Base-by-base conservation (phyloP, 2,888 invertebrate genomes). In the Eustalomyia histrio region DNA sequence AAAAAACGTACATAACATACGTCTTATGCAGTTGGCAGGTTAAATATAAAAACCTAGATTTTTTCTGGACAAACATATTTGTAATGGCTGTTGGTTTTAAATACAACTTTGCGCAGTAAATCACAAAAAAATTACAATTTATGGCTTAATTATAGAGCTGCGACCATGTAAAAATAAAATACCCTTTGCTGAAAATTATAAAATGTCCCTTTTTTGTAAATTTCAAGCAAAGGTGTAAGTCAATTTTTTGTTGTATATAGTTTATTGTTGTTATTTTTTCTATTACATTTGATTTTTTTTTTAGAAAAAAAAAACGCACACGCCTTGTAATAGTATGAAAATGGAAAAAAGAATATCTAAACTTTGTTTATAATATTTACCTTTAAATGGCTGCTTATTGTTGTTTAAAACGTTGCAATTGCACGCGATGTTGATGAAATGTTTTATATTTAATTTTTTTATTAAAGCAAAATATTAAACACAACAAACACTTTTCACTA, bases 31-130 rank as follows among this genome's bases (percentile, higher is more conserved):
- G n/a, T n/a, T n/a, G n/a, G n/a, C n/a, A n/a, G n/a, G n/a, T 24
- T 24, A 24, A 24, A 24, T 24, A 24, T 24, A 8, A 35, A 35
- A 35, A 43, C 1, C 43, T 43, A 43, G 14, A 43, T 7, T 43
- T 43, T 43, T 43, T 43, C 43, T 18, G 39, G 21, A 39, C n/a
- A 24, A 2, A n/a, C n/a, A n/a, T 21, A 52, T 65, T 65, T 74
- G 50, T 74, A 65, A 65, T 65, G 58, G 58, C 65, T 74, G 73
- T 35, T 73, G 64, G 73, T 39, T 73, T 73, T 65, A 64, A 73
- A 24, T 85, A 87, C 87, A 88, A 87, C 88, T 85, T 88, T 88
- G 87, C 86, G 85, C 81, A 87, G 87, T 67, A 69, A 87, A 87
- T 86, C 87, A 84, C n/a, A 86, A 86, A 86, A 86, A 85, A 84